Base-by-base conservation (phyloP, 2,888 invertebrate genomes). In the Strigamia crassipes region DNA sequence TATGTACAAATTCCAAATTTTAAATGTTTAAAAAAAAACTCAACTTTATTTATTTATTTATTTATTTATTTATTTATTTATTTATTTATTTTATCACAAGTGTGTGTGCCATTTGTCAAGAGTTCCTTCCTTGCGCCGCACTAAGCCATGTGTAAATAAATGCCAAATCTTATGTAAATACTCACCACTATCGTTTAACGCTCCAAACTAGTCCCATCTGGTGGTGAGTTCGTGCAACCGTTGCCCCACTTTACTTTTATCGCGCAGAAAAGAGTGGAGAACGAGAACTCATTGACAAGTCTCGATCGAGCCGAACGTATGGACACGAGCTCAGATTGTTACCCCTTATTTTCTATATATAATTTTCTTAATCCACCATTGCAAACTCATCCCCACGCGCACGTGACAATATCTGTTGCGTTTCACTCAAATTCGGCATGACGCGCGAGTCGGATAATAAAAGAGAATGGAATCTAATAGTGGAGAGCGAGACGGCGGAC, bases 161-260 rank as follows among this genome's bases (percentile, higher is more conserved):
- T 61, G 61, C 61, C 15, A 66, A 66, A 66, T 66, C 61, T 66
- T 66, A 66, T 61, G 61, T 61, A 61, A 61, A 61, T 61, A 61
- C 61, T 61, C 21, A 61, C 61, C 61, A 61, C 61, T 61, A 61
- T 21, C 61, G 21, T 27, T n/a, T 61, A 61, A 61, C 9, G 61
- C 21, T 21, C n/a, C 1, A 13, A 61, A 61, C 15, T 61, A n/a
- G 4, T n/a, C 12, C 61, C 61, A 61, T 61, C 61, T 61, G 61
- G 61, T 61, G 61, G 4, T 10, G 9, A 61, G 1, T 18, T 18
- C 13, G 21, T 10, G 18, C 9, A 61, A 61, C 13, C 42, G 12
- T 42, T 42, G 10, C 15, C 42, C 42, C 42, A 15, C 27, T 27
- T 27, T 3, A 27, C 1, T 27, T 27, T 27, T 27, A 27, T 27